Evolutionary conservation across 1,140 invertebrate species (phyloP).

Genomic region (Pachyrhynchus sulphureomaculatus): DNA sequence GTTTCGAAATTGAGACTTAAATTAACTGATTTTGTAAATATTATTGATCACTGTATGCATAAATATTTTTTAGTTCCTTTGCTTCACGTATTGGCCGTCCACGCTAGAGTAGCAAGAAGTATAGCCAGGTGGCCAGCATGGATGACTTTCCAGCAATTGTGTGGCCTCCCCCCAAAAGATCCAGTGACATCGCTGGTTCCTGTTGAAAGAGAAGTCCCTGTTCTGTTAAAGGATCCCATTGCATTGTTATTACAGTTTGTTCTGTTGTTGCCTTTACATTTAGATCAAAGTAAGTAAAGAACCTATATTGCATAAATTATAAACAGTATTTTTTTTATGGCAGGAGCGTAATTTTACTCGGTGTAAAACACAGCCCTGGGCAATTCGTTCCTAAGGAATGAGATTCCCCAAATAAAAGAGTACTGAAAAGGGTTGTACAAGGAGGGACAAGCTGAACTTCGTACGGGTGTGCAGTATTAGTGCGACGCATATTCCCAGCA

Average conservation of each 20-base stretch:
- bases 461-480: too few species aligned
- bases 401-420: too few species aligned
- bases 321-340: too few species aligned
- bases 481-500: too few species aligned
- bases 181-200: constrained; percentile 51
- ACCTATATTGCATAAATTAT: background rate
- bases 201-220: constrained; percentile 70
- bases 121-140: constrained; percentile 67
- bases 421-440: too few species aligned
- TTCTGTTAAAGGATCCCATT: constrained; percentile 80
- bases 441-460: too few species aligned
- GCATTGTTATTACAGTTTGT: constrained; percentile 85
- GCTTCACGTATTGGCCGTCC: constrained; percentile 82
- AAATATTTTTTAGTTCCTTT: constrained; percentile 69
- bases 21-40: background rate
- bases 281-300: constrained; percentile 76
- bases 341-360: too few species aligned
- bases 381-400: too few species aligned
- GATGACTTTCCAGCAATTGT: constrained; percentile 65
- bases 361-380: too few species aligned
- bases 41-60: background rate
- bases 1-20: too few species aligned
- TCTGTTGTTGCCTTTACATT: constrained; percentile 77
- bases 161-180: constrained; percentile 53
- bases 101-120: constrained; percentile 64